These are phyloP conservation scores for Romanogobio albipinnatus DNA, from an alignment of 2,113 vertebrate species.

Conservation along the genomic window DNA sequence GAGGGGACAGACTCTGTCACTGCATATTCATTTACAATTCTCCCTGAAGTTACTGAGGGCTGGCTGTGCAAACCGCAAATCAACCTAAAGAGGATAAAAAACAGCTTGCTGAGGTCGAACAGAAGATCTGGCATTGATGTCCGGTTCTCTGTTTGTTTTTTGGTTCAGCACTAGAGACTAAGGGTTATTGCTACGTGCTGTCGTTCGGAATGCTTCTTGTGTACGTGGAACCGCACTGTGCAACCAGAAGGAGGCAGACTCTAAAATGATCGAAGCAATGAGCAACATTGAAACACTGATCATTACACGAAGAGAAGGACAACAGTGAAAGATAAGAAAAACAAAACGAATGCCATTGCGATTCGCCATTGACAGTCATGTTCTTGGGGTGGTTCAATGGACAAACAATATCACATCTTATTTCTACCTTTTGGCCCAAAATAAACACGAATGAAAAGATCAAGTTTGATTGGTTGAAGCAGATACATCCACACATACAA, in stretches of 20 bases:
- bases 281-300: slow-evolving; percentile 17
- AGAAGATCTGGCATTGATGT: slow-evolving; percentile 22
- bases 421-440: slow-evolving; percentile 52
- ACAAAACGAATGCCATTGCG: neutral
- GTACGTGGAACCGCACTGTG: slow-evolving; percentile 51
- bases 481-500: slow-evolving; percentile 13
- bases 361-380: neutral
- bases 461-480: slow-evolving; percentile 34
- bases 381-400: slow-evolving; percentile 6
- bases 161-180: slow-evolving; percentile 55
- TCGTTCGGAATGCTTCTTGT: slow-evolving; percentile 62
- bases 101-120: slow-evolving; percentile 31
- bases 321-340: neutral
- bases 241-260: slow-evolving; percentile 41
- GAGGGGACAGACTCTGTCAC: slow-evolving; percentile 64
- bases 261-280: slow-evolving; percentile 7
- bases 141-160: slow-evolving; percentile 14
- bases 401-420: slow-evolving; percentile 20
- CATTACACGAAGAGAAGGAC: slow-evolving; percentile 23
- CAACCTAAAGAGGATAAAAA: slow-evolving; percentile 32
- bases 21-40: slow-evolving; percentile 72
- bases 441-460: slow-evolving; percentile 31
- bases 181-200: slow-evolving; percentile 71
- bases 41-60: slow-evolving; percentile 74
- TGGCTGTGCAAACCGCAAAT: slow-evolving; percentile 62